phyloP scores from a whole-genome alignment of 2,888 invertebrate species.

The Margaritifera margaritifera region DNA sequence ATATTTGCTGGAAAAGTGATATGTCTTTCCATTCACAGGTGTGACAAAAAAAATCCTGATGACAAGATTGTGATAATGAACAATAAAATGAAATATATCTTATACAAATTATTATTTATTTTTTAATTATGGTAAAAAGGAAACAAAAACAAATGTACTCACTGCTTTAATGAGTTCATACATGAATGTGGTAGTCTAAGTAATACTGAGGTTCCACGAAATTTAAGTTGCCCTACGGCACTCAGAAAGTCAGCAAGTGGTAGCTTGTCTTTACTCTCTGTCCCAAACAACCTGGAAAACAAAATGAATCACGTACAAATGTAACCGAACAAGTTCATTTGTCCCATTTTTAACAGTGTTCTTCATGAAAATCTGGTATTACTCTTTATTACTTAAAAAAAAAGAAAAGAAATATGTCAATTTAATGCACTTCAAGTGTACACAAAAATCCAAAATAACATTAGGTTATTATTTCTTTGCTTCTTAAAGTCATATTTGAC shows the following conservation, averaged over 20 bases:
- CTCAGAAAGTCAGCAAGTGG: constrained; percentile 77
- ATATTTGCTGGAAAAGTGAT: too few relatives aligned
- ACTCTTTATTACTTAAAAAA: too few relatives aligned
- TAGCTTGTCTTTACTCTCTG: constrained; percentile 61
- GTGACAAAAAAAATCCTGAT: too few relatives aligned
- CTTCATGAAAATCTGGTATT: too few relatives aligned
- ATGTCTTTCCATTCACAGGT: too few relatives aligned
- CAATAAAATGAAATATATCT: too few relatives aligned
- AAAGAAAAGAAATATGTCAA: too few relatives aligned
- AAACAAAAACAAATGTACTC: constrained; percentile 2
- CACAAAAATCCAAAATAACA: background rate
- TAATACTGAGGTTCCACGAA: constrained; percentile 81
- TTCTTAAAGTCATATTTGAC: background rate
- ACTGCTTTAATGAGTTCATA: constrained; percentile 53
- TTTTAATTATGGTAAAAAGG: too few relatives aligned
- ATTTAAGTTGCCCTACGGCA: constrained; percentile 79
- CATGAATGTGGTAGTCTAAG: constrained; percentile 77
- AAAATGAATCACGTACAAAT: background rate
- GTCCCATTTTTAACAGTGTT: too few relatives aligned
- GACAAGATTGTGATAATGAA: too few relatives aligned
- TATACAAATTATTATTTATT: too few relatives aligned
- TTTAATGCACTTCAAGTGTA: background rate
- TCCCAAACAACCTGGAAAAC: constrained; percentile 70
- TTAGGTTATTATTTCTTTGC: background rate
- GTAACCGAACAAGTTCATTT: too few relatives aligned